These are phyloP conservation scores for Macrostomum lignano DNA, from an alignment of 1,140 invertebrate genomes.

Conservation along the genomic window DNA sequence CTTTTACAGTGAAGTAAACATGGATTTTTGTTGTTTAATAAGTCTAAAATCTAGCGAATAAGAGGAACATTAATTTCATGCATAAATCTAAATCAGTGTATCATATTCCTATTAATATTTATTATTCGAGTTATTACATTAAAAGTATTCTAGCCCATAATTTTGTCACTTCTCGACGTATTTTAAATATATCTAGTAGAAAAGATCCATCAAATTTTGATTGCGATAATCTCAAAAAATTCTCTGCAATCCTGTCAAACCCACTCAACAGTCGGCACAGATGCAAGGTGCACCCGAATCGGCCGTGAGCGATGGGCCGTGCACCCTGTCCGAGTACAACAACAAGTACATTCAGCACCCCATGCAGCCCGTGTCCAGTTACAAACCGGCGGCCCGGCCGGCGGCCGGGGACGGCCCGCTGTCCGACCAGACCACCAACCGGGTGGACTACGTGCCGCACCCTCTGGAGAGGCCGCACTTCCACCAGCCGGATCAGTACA, in stretches of 20 bases:
- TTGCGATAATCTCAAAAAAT: conserved; percentile 13
- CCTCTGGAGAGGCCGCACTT: conserved; percentile 13
- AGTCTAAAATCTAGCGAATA: too few species aligned
- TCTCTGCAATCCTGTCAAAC: neutral
- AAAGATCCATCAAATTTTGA: too few species aligned
- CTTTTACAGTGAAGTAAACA: too few species aligned
- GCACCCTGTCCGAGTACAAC: conserved; percentile 17
- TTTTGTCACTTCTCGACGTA: too few species aligned
- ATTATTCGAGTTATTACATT: too few species aligned
- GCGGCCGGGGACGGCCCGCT: conserved; percentile 12
- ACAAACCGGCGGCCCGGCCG: conserved; percentile 12
- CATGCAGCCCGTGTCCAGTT: conserved; percentile 10
- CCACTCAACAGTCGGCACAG: conserved; percentile 13
- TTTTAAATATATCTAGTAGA: too few species aligned
- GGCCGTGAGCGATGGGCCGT: conserved; percentile 12
- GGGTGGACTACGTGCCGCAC: conserved; percentile 21
- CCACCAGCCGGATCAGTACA: conserved; percentile 14
- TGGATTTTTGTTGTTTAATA: too few species aligned
- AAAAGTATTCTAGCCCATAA: too few species aligned
- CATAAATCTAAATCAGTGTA: too few species aligned
- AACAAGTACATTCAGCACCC: conserved; percentile 16
- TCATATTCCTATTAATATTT: too few species aligned
- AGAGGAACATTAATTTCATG: too few species aligned
- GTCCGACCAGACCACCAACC: conserved; percentile 16
- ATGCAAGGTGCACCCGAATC: conserved; percentile 15